Evolutionary conservation across 2,888 invertebrate genomes (phyloP), one percentile per base, ranked within the genome.

Genomic region (Diaprepes abbreviatus): DNA sequence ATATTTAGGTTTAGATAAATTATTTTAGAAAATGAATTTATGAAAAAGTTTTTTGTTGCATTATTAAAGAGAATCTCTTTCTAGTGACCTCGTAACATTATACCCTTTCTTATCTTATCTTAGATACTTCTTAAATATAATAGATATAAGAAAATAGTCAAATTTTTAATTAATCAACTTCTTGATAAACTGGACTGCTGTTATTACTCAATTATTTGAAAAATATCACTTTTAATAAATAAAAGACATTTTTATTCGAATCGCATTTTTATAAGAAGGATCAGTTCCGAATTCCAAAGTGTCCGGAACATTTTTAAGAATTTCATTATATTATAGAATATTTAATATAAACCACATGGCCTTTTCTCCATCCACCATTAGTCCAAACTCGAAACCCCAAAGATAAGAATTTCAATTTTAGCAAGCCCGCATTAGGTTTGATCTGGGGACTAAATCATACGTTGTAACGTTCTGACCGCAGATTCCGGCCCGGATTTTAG

Each of bases 381-480:
- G 28, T 31, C 24, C 21, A 50, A 50, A 28, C 14, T 28, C 48
- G 28, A 50, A 50, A 38, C 38, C 16, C 12, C 21, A n/a, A 45
- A 45, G 45, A 45, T 45, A 45, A 45, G 21, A 45, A 45, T 45
- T 45, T 45, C 24, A 45, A 45, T 45, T 70, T 70, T 70, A 62
- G 66, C 60, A 45, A 54, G 35, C 58, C 65, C 59, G 70, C 55
- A 70, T 70, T 65, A 70, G 54, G 66, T 62, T 48, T 57, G 66
- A 66, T 70, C 70, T 70, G 66, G 48, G 45, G 66, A 66, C 70
- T 70, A 70, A 70, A 70, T 70, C 70, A 70, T 70, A 70, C 70
- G 62, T 70, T 70, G 70, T 70, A 57, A 40, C 40, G 59, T 59
- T 43, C 59, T 31, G 66, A 66, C 70, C 65, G 60, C 58, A 65